Evolutionary conservation across 2,888 invertebrate genomes (phyloP).

Genomic region (Timema cristinae): DNA sequence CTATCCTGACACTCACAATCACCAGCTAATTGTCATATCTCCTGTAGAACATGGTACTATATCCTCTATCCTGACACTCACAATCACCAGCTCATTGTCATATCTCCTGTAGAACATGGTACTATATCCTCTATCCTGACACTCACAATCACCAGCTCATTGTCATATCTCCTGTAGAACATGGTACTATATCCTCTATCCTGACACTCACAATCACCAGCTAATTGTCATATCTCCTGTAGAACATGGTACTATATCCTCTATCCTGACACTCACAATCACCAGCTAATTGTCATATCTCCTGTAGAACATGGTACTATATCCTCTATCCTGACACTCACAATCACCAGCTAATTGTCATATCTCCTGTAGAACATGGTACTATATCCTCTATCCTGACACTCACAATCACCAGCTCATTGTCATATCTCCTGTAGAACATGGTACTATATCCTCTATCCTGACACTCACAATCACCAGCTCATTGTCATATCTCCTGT

Average conservation of each 20-base stretch:
- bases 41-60: neutral
- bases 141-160: neutral
- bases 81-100: slow-evolving; percentile 1
- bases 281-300: slow-evolving; percentile 4
- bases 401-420: neutral
- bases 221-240: neutral
- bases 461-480: slow-evolving; percentile 6
- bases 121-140: neutral
- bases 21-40: slow-evolving; percentile 3
- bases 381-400: neutral
- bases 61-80: neutral
- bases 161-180: neutral
- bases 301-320: neutral
- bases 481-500: neutral
- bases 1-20: neutral
- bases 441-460: neutral
- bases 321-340: neutral
- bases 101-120: neutral
- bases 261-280: slow-evolving; percentile 2
- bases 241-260: neutral
- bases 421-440: neutral
- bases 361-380: neutral
- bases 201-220: slow-evolving; percentile 1
- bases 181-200: too few relatives aligned
- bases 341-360: slow-evolving; percentile 2